Base-by-base conservation (phyloP, 2,888 invertebrate species). In the Drosophila mettleri region DNA sequence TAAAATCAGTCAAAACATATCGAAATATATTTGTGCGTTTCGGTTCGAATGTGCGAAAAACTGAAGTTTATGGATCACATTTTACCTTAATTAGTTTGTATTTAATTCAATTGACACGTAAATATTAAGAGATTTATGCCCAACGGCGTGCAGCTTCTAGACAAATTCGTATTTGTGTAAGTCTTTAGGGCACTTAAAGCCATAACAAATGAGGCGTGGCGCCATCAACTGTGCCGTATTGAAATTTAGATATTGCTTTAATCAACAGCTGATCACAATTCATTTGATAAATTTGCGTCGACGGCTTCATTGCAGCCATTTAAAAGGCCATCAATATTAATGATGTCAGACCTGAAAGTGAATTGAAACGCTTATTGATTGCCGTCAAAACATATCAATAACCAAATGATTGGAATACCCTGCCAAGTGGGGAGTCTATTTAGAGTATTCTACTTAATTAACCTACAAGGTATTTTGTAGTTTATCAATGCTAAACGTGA, bases 31-130 rank as follows among this genome's bases (percentile, higher is more conserved):
- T 39, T 6, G 14, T 41, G 41, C 22, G 41, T n/a, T 41, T 22
- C 27, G 16, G 7, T 16, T 27, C 3, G 14, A 14, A 34, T 46
- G 58, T 72, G 58, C 45, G 65, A 57, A 53, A 69, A 36, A 29
- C 34, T 36, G 33, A 39, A 12, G 24, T 41, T 64, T 46, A 53
- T 33, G 24, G 20, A n/a, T 10, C 57, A 81, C 69, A 65, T 79
- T 65, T 12, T 64, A 51, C 51, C 64, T 65, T 63, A 83, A 86
- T 86, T 86, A 83, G 76, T 78, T 79, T 62, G 67, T 75, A 80
- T 84, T 84, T 86, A 86, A 84, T 88, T 80, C 69, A 80, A 84
- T 84, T 84, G 48, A 66, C 86, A 83, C 29, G 51, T 39, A 57
- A 51, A 45, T 67, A 68, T 46, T 65, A 73, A 86, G 59, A 29